phyloP scores from a whole-genome alignment of 2,888 invertebrate species.

The Hedya salicella region DNA sequence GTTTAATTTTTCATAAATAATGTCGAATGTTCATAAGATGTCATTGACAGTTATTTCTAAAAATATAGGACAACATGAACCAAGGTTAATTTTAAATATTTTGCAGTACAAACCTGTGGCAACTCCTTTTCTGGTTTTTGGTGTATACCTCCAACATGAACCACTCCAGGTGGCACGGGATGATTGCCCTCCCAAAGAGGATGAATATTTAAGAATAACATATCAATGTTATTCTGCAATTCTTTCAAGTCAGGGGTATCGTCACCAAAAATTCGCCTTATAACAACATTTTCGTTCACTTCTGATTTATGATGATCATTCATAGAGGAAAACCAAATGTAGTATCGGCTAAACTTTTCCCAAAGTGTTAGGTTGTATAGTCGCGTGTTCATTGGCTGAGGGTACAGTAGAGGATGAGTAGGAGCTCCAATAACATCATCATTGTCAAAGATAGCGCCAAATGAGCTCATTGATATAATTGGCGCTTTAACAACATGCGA shows the following conservation, averaged over 20 bases:
- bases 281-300: conserved; percentile 47
- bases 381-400: conserved; percentile 34
- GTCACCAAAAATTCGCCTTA: conserved; percentile 51
- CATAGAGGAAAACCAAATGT: conserved; percentile 63
- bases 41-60: too few relatives aligned
- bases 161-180: conserved; percentile 66
- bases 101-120: conserved; percentile 59
- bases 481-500: conserved; percentile 50
- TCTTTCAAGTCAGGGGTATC: conserved; percentile 49
- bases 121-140: conserved; percentile 57
- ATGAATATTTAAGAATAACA: conserved; percentile 71
- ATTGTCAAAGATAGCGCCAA: conserved; percentile 42
- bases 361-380: conserved; percentile 48
- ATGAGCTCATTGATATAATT: conserved; percentile 49
- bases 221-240: conserved; percentile 57
- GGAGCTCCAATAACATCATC: conserved; percentile 47
- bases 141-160: conserved; percentile 71
- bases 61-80: too few relatives aligned
- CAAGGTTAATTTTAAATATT: too few relatives aligned
- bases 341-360: conserved; percentile 49
- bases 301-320: conserved; percentile 63
- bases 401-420: conserved; percentile 48
- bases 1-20: background rate
- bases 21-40: background rate
- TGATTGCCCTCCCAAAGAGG: conserved; percentile 61